These are phyloP conservation scores for Lycopodina hypogea DNA, from an alignment of 37 sponge, comb jelly and placozoan species.

Conservation along the genomic window DNA sequence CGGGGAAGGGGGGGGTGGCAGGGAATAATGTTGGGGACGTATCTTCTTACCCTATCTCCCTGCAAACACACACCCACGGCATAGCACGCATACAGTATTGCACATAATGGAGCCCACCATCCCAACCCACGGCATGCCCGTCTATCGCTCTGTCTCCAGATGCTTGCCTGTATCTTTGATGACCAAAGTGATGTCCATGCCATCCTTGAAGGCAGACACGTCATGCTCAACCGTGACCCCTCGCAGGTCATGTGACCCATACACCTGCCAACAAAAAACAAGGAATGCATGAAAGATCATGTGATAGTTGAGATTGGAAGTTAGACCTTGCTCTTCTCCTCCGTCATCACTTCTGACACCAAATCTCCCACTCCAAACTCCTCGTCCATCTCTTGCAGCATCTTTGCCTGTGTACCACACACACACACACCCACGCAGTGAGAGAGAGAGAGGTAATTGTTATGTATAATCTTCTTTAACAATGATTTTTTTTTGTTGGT, in stretches of 20 bases:
- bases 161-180: conserved; percentile 64
- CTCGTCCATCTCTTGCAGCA: conserved; percentile 87
- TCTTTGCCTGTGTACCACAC: conserved; percentile 63
- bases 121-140: no score
- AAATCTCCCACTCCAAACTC: conserved; percentile 85
- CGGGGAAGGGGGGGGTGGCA: no score
- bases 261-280: conserved; percentile 10
- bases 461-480: background rate
- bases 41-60: no score
- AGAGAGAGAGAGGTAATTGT: background rate
- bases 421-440: background rate
- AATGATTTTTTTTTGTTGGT: no score
- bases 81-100: no score
- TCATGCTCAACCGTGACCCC: conserved; percentile 75
- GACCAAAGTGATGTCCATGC: conserved; percentile 55
- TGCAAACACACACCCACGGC: no score
- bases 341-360: conserved; percentile 29
- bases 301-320: background rate
- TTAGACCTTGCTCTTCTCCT: conserved; percentile 6
- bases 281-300: background rate
- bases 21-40: no score
- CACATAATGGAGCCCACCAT: no score
- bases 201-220: conserved; percentile 66
- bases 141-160: no score
- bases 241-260: conserved; percentile 47